Base-by-base conservation (phyloP, 2,888 invertebrate genomes). In the Busseola fusca region DNA sequence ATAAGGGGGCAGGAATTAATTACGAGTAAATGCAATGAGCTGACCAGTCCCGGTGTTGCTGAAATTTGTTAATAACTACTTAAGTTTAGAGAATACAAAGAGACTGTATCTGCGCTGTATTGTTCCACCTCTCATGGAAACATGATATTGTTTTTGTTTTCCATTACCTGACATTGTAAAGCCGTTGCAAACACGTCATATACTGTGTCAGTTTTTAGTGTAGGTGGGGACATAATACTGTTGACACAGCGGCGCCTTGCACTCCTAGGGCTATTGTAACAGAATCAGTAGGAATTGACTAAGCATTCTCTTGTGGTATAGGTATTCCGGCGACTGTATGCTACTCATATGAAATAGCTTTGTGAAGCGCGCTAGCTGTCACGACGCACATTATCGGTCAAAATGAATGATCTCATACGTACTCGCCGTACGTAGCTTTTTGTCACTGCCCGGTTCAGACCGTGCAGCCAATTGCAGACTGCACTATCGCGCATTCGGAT, bases 141-240 rank as follows among this genome's bases (percentile, higher is more conserved):
- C 16, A 16, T 59, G 25, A 72, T 48, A 42, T n/a, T 57, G 10
- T 40, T 56, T 25, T 62, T 25, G 30, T 50, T 48, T 71, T 45
- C 45, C 25, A 50, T 57, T 72, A 50, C 50, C 42, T 64, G 5
- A 37, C 27, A 27, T 64, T 37, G 9, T 64, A 25, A 57, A 48
- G 18, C 34, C 25, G 27, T 9, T 25, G 16, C 12, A 34, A 34
- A 45, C 50, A 52, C 45, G 34, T 48, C 21, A 57, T 42, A 40
- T 59, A 66, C 21, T 48, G 52, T 54, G 42, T 59, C 45, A 65
- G 48, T 30, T 57, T 42, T 40, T 16, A 64, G 27, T 37, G 21
- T 50, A n/a, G 12, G n/a, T 30, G 2, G 34, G 25, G 18, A 10
- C 9, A 30, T 42, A 18, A 34, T 27, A 6, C 25, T 34, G 18